Conservation (phyloP, 1,140 invertebrate genomes). For the Heliconius himera region DNA sequence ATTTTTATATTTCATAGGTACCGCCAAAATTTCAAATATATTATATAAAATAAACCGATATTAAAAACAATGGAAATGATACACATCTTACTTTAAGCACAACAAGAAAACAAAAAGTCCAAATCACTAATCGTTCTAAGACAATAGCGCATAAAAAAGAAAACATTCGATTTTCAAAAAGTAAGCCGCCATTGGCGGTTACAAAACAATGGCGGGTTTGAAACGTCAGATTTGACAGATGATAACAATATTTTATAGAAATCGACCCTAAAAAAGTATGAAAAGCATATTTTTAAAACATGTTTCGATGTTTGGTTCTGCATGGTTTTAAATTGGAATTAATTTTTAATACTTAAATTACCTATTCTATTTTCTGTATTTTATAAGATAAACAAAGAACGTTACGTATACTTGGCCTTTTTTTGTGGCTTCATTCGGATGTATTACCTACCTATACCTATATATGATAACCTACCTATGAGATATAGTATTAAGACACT, state of each 20-base stretch:
- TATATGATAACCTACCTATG: no score
- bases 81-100: not conserved
- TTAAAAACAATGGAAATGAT: not conserved
- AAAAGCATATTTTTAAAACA: conserved; percentile 13
- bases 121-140: conserved; percentile 36
- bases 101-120: conserved; percentile 18
- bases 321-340: not conserved
- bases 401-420: no score
- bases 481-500: no score
- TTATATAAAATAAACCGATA: not conserved
- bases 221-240: conserved; percentile 60
- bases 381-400: no score
- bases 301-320: not conserved
- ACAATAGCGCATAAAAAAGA: conserved; percentile 37
- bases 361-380: no score
- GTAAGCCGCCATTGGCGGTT: conserved; percentile 30
- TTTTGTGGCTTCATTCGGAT: no score
- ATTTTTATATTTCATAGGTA: not conserved
- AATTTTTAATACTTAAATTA: not conserved
- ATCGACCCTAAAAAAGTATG: not conserved
- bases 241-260: conserved; percentile 42
- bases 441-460: no score
- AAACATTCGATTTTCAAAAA: conserved; percentile 34
- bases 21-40: not conserved
- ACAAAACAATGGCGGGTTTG: conserved; percentile 50